Evolutionary conservation across 2,113 vertebrate genomes (phyloP).

Genomic region (cat (Felis catus)): F.catus_Fca126_mat1.0 CM031421.1:67734501-67735000

Average conservation of each 20-base stretch:
- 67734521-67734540: neutral
- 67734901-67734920: neutral
- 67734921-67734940: neutral
- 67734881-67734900: neutral
- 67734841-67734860: neutral
- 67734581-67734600: neutral
- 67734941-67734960: neutral
- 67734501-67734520: neutral
- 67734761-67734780: neutral
- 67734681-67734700: neutral
- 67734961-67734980: neutral
- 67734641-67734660: neutral
- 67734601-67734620: neutral
- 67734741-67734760: neutral
- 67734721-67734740: neutral
- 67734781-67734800: neutral
- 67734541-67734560: neutral
- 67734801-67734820: neutral
- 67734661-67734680: neutral
- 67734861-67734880: neutral
- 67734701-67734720: neutral
- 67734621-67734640: neutral
- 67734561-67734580: neutral
- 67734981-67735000: neutral
- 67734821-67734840: neutral